Conservation (phyloP, 37 sponge, comb jelly and placozoan genomes). For the Halichondria panicea region DNA sequence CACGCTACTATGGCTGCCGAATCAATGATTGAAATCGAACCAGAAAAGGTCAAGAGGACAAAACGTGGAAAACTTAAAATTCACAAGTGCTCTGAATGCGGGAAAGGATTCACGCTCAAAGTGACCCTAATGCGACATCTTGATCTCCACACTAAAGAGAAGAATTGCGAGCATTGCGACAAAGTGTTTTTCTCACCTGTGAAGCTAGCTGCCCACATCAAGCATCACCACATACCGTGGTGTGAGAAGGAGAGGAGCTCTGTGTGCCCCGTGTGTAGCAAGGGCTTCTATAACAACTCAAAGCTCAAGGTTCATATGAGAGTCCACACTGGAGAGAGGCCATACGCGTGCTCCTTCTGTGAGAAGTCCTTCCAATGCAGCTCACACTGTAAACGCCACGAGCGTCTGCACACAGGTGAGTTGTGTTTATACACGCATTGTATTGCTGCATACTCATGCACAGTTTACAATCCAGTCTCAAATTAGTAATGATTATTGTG, state of each 20-base stretch:
- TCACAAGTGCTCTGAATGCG: constrained; percentile 23
- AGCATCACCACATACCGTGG: constrained; percentile 1
- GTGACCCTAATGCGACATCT: constrained; percentile 10
- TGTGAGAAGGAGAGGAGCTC: constrained; percentile 17
- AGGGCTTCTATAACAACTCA: constrained; percentile 17
- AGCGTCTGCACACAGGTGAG: constrained; percentile 38
- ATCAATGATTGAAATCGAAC: constrained; percentile 1
- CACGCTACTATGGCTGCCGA: constrained; percentile 16
- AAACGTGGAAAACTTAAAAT: constrained; percentile 9
- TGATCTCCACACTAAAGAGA: constrained; percentile 12
- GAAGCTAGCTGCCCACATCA: constrained; percentile 21
- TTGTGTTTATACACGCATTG: too few relatives aligned
- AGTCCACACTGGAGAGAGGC: constrained; percentile 85
- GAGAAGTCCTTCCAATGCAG: constrained; percentile 21
- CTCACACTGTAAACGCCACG: constrained; percentile 22
- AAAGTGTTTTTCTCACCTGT: constrained; percentile 24
- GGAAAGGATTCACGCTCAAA: not conserved
- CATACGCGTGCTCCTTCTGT: constrained; percentile 45
- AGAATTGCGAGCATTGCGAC: constrained; percentile 17
- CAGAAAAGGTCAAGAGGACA: not conserved
- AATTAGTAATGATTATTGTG: too few relatives aligned
- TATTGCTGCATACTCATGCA: too few relatives aligned
- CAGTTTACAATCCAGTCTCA: too few relatives aligned
- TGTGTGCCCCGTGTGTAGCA: constrained; percentile 18
- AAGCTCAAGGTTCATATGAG: constrained; percentile 70